These are phyloP conservation scores for Carcharodon carcharias DNA, from an alignment of 2,797 vertebrate genomes.

Conservation along the genomic window DNA sequence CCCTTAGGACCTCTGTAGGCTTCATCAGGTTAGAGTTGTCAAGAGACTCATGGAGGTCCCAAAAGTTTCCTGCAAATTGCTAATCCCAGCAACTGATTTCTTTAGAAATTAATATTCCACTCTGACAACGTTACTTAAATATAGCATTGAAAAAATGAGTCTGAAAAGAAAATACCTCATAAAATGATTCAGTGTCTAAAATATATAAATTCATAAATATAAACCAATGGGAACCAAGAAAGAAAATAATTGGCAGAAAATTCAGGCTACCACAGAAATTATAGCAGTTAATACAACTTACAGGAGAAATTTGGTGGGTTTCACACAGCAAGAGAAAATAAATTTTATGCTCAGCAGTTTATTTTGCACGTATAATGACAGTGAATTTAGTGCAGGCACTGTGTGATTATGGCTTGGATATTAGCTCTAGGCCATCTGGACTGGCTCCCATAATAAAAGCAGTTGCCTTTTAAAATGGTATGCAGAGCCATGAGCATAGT, in stretches of 20 bases:
- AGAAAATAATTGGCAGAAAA: neutral
- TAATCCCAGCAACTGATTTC: neutral
- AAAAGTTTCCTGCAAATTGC: neutral
- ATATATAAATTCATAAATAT: neutral
- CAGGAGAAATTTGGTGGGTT: neutral
- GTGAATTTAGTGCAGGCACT: neutral
- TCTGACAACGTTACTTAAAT: neutral
- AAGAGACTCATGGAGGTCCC: neutral
- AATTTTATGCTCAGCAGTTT: constrained; percentile 13
- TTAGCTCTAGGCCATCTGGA: constrained; percentile 29
- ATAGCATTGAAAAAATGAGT: neutral
- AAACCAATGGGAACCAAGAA: neutral
- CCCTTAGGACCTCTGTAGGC: neutral
- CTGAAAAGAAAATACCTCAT: neutral
- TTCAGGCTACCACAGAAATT: neutral
- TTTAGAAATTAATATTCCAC: neutral
- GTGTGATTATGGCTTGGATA: constrained; percentile 8
- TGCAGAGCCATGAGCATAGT: constrained; percentile 5
- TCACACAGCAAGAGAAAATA: neutral
- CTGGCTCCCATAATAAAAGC: constrained; percentile 1
- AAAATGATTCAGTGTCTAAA: neutral
- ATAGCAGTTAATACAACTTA: neutral
- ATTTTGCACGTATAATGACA: constrained; percentile 30
- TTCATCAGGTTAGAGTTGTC: neutral
- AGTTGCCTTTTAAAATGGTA: neutral